Evolutionary conservation across 2,888 invertebrate genomes (phyloP), one percentile per base, ranked within the genome.

Genomic region (Meteorus cinctellus): DNA sequence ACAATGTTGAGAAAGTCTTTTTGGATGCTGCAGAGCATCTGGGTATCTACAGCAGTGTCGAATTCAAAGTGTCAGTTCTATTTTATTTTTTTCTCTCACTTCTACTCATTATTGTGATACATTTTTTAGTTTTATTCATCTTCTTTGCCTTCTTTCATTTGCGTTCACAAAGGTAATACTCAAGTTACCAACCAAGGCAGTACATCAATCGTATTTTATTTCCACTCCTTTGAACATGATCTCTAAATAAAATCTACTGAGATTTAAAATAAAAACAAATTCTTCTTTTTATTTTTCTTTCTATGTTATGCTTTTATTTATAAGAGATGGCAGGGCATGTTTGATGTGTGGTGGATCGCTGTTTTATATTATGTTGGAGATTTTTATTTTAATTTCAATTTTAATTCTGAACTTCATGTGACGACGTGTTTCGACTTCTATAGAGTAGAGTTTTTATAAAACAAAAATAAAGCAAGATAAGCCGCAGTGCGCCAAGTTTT

Each of bases 401-500:
- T 29, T 62, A 29, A 16, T 29, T 62, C 14, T 34, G 12, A 4
- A 34, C 34, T 34, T 4, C 34, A n/a, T 19, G 31, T 29, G 62
- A 62, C 10, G 62, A 12, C 62, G 62, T 12, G 27, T 60, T n/a
- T 1, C 2, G 4, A 0, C 19, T 19, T 55, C 1, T 55, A 55
- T 55, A 48, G 5, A 34, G 24, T n/a, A 8, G 34, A 41, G 41
- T 41, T 41, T 36, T 36, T n/a, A 55, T 55, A 70, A 62, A 66
- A 55, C 48, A 51, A 66, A 76, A 73, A 77, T 63, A 63, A 72
- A 75, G 19, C 29, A 71, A 75, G 67, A 67, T 73, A 67, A 77
- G 70, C 79, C 78, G 79, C 79, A 80, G 74, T 80, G 79, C 79
- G 78, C 69, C 78, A 80, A 55, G 19, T 55, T 19, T 55, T 48